Base-by-base conservation (phyloP, 2,797 vertebrate species). In the Sebastes itinus region DNA sequence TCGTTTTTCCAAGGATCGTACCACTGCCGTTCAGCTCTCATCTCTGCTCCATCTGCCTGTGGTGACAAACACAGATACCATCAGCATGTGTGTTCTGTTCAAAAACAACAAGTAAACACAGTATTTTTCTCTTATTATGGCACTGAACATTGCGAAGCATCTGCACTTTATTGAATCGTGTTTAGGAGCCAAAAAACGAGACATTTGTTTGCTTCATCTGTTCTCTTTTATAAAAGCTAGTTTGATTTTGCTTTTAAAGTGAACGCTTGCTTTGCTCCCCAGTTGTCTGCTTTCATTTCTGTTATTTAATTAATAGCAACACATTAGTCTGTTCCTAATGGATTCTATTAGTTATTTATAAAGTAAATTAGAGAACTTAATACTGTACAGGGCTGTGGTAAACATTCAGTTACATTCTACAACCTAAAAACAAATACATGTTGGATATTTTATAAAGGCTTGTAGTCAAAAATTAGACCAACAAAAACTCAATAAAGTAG, bases 41-140 rank as follows among this genome's bases (percentile, higher is more conserved):
- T 82, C 61, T 42, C 9, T 27, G 23, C 46, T 77, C 38, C 62
- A 60, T 42, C 77, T 81, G 77, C 68, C 74, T 88, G 78, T 68
- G 77, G 75, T 9, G 80, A 81, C 25, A 69, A 76, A 30, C 61
- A 55, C 58, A 65, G 83, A 88, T 82, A 82, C 5, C 35, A 87
- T 87, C 81, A 72, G 33, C 28, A n/a, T 30, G 68, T 25, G 55
- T 70, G 77, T 78, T 75, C 62, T 75, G 46, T 42, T 59, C 5
- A 69, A 46, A 22, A 27, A 33, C 56, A 80, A 74, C 25, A 73
- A 69, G 65, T 55, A 56, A 72, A 87, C 78, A 79, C 55, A 6
- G 5, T 69, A 27, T 75, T 28, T 2, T 18, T 58, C 27, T 32
- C 52, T 28, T 66, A 60, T 59, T 30, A n/a, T 33, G 55, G 32